Percentiles rank a stretch among this genome's conserved stretches.
phyloP scores from a whole-genome alignment of 2,888 invertebrate genomes.

The Cotesia congregata region DNA sequence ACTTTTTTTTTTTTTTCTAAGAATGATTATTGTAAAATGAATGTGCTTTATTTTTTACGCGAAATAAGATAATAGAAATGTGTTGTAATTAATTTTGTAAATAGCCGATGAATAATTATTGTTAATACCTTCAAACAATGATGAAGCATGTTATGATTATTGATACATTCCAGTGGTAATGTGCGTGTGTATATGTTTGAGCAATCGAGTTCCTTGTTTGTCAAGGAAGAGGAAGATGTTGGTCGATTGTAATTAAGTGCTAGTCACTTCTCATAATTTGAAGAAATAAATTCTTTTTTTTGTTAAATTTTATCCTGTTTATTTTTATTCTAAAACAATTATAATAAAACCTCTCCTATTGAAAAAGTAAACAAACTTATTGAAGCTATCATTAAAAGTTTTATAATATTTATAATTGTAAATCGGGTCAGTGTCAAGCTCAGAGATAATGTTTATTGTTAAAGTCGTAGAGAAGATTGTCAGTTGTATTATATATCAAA shows the following conservation, averaged over 20 bases:
- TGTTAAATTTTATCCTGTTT: constrained; percentile 52
- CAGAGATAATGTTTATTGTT: neutral
- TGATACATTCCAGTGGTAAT: constrained; percentile 48
- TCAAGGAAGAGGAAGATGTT: constrained; percentile 16
- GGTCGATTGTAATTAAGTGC: constrained; percentile 58
- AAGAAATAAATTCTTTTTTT: constrained; percentile 64
- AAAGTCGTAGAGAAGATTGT: neutral
- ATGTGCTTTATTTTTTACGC: constrained; percentile 33
- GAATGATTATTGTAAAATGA: constrained; percentile 7
- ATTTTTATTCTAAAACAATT: neutral
- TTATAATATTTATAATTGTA: neutral
- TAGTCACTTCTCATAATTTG: constrained; percentile 68
- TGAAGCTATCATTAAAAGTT: too few relatives aligned
- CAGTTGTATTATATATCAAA: neutral
- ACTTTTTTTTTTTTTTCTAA: neutral
- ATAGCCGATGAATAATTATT: constrained; percentile 28
- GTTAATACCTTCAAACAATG: constrained; percentile 35
- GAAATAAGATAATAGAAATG: constrained; percentile 2
- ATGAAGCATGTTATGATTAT: constrained; percentile 37
- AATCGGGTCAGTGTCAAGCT: neutral
- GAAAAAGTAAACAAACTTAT: too few relatives aligned
- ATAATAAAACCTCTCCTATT: too few relatives aligned
- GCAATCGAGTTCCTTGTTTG: neutral
- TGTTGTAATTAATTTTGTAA: constrained; percentile 33
- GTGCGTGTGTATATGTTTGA: constrained; percentile 21